Evolutionary conservation across 1,140 invertebrate species (phyloP).

Genomic region (Intoshia linei): DNA sequence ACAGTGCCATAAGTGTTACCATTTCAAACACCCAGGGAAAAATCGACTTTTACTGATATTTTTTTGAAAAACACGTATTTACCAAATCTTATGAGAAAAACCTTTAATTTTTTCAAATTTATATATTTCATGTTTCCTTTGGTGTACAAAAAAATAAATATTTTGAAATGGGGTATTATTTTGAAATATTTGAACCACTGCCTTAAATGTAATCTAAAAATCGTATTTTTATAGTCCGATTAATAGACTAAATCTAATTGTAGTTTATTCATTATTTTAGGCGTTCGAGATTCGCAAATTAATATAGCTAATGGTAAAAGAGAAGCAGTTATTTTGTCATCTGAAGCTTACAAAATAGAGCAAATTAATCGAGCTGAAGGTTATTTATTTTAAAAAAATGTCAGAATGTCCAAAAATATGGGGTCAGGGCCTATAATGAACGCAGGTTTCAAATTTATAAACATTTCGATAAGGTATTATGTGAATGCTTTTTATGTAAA

Average conservation of each 20-base stretch:
- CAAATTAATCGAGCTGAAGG: constrained; percentile 27
- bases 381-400: constrained; percentile 13
- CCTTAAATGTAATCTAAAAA: not conserved
- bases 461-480: too few species aligned
- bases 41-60: too few species aligned
- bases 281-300: constrained; percentile 49
- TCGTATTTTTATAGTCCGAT: not conserved
- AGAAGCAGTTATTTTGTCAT: constrained; percentile 54
- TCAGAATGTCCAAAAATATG: not conserved
- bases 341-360: constrained; percentile 26
- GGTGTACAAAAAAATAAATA: not conserved
- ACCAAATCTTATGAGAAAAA: not conserved
- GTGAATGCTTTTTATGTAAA: too few species aligned
- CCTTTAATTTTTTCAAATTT: not conserved
- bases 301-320: constrained; percentile 86
- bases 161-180: too few species aligned
- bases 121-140: not conserved
- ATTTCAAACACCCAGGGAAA: too few species aligned
- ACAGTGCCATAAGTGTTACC: too few species aligned
- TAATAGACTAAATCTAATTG: not conserved
- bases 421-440: too few species aligned
- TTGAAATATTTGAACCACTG: too few species aligned
- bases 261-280: constrained; percentile 8
- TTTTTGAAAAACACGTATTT: not conserved
- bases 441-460: too few species aligned